phyloP scores from a whole-genome alignment of 2,888 invertebrate genomes.

The Drosophila vallismaia region DNA sequence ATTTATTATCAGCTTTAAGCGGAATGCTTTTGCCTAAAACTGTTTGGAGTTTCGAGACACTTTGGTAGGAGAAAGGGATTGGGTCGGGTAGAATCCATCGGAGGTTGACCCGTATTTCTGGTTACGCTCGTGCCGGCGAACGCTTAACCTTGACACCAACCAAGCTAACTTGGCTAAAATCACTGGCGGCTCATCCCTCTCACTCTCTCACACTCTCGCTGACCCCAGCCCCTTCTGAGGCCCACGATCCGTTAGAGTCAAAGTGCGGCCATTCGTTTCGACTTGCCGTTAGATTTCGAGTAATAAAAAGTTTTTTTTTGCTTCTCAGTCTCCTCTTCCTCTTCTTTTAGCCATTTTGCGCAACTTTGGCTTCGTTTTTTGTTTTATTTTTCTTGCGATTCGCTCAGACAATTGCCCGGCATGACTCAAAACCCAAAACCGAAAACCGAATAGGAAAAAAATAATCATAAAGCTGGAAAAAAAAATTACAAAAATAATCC shows the following conservation, averaged over 20 bases:
- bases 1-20: constrained; percentile 68
- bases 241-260: constrained; percentile 51
- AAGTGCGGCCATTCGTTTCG: constrained; percentile 49
- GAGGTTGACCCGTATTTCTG: constrained; percentile 66
- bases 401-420: constrained; percentile 66
- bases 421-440: constrained; percentile 58
- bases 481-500: constrained; percentile 32
- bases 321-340: constrained; percentile 15
- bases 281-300: constrained; percentile 64
- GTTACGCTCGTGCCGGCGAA: constrained; percentile 67
- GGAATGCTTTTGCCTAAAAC: constrained; percentile 18
- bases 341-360: constrained; percentile 35
- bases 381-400: constrained; percentile 18
- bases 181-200: constrained; percentile 23
- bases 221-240: not conserved
- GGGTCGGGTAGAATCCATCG: constrained; percentile 11
- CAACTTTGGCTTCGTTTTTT: constrained; percentile 27
- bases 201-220: constrained; percentile 22
- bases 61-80: constrained; percentile 1
- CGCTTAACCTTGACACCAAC: constrained; percentile 75
- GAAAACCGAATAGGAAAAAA: constrained; percentile 7
- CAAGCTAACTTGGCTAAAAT: constrained; percentile 19
- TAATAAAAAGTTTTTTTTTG: constrained; percentile 58
- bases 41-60: not conserved
- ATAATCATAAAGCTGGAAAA: constrained; percentile 16